phyloP scores from a whole-genome alignment of 37 sponge, comb jelly and placozoan species.

The Axinella damicornis region DNA sequence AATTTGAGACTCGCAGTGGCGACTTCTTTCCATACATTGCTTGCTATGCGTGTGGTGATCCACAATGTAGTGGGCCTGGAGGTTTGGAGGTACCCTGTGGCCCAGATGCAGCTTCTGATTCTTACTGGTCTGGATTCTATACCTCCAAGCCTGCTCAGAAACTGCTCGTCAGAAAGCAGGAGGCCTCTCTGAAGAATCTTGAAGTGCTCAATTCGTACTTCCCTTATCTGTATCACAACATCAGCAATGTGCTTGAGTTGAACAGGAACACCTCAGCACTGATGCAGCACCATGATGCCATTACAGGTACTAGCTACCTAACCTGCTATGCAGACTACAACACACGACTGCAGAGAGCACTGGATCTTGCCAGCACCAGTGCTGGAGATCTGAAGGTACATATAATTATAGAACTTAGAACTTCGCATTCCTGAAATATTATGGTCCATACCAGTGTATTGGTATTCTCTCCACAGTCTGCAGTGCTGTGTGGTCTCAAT shows the following conservation, averaged over 20 bases:
- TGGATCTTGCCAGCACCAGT: not conserved
- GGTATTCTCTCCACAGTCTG: not conserved
- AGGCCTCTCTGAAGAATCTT: conserved; percentile 14
- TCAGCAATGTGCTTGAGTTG: conserved; percentile 2
- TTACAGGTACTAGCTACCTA: conserved; percentile 63
- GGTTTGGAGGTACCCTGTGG: conserved; percentile 45
- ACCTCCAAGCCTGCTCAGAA: conserved; percentile 70
- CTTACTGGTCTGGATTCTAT: conserved; percentile 68
- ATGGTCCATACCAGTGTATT: not conserved
- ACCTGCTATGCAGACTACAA: conserved; percentile 63
- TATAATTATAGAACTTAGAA: not conserved
- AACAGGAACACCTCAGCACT: conserved; percentile 41
- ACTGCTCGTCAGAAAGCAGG: conserved; percentile 30
- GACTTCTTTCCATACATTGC: conserved; percentile 72
- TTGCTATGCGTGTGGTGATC: conserved; percentile 49
- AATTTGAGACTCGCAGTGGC: conserved; percentile 18
- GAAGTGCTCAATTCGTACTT: not conserved
- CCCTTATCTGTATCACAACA: not conserved
- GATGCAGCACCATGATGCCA: conserved; percentile 70
- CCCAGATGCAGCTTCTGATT: conserved; percentile 9
- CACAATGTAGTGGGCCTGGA: conserved; percentile 13
- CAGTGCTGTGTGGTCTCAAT: not conserved
- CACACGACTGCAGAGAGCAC: conserved; percentile 25
- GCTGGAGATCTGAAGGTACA: conserved; percentile 3
- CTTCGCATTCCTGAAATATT: not conserved